Base-by-base conservation (phyloP, 2,797 vertebrate genomes). In the Amazonetta brasiliensis region DNA sequence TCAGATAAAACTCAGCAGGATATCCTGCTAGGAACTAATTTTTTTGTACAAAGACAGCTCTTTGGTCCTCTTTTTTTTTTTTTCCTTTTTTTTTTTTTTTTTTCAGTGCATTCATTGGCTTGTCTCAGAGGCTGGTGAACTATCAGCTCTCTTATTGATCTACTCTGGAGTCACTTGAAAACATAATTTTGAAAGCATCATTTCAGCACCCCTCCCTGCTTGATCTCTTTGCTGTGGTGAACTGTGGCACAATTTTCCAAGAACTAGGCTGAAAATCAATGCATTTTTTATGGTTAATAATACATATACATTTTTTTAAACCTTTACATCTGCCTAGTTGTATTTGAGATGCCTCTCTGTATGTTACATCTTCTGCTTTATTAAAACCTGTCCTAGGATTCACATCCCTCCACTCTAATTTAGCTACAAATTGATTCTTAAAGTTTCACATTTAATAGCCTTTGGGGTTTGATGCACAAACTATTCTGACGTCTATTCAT, bases 1-100 rank as follows among this genome's bases (percentile, higher is more conserved):
- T 43, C 81, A 79, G 96, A 93, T 97, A 97, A 97, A 95, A 96
- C 97, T 96, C 97, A 97, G 96, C 89, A 96, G 94, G 97, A 97
- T 93, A 94, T 94, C 95, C 96, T 80, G 90, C 97, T 97, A 91
- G 90, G 96, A 95, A 91, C 54, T 71, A 79, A 52, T 7, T 86
- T 94, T 95, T 67, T 50, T 50, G 48, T 50, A 50, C 22, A 50
- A 50, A 50, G 48, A 50, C 48, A 50, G 23, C 48, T 50, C 48
- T 50, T 50, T 50, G 48, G 48, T 50, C 48, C 48, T 50, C 52
- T 30, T 54, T 55, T 55, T 55, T 55, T 91, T 35, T 50, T 7
- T 85, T 94, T 95, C 43, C 12, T 25, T 23, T 26, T 28, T 54
- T 39, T 91, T 92, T 79, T 37, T 82, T 73, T 94, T 79, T 60